Percentiles rank a stretch among this genome's conserved stretches.
Evolutionary conservation across 1,140 invertebrate genomes (phyloP).

Genomic region (Holotrichia oblita): DNA sequence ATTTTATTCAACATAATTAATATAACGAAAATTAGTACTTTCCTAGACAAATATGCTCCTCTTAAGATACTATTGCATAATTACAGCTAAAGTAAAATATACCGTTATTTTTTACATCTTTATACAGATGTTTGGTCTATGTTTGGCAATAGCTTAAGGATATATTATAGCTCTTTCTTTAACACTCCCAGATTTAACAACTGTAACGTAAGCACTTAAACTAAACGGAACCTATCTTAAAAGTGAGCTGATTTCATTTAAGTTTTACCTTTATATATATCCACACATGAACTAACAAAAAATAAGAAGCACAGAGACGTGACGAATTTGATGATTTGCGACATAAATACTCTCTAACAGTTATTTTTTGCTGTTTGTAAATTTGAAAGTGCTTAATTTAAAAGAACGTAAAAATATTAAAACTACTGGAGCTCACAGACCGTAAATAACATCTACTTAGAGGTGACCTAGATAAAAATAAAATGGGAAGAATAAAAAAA

Average conservation of each 20-base stretch:
- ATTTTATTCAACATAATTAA: too few species aligned
- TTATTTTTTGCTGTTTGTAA: neutral
- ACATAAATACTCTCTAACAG: neutral
- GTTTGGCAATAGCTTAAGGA: neutral
- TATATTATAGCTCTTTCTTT: neutral
- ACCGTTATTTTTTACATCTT: too few species aligned
- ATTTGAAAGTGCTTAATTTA: neutral
- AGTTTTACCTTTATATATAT: neutral
- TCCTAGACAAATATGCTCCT: too few species aligned
- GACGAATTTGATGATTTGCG: neutral
- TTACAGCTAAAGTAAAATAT: too few species aligned
- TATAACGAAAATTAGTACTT: too few species aligned
- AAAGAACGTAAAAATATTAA: neutral
- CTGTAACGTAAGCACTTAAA: neutral
- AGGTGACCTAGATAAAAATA: neutral
- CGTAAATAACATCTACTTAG: slow-evolving; percentile 4
- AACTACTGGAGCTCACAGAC: neutral
- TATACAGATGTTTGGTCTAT: neutral
- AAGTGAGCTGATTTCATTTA: neutral
- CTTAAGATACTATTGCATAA: too few species aligned
- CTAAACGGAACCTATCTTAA: neutral
- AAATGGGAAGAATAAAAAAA: neutral
- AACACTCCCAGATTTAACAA: neutral
- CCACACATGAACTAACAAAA: neutral
- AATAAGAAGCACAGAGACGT: neutral